phyloP scores from a whole-genome alignment of 1,140 invertebrate species.

The Drosophila guanche region DNA sequence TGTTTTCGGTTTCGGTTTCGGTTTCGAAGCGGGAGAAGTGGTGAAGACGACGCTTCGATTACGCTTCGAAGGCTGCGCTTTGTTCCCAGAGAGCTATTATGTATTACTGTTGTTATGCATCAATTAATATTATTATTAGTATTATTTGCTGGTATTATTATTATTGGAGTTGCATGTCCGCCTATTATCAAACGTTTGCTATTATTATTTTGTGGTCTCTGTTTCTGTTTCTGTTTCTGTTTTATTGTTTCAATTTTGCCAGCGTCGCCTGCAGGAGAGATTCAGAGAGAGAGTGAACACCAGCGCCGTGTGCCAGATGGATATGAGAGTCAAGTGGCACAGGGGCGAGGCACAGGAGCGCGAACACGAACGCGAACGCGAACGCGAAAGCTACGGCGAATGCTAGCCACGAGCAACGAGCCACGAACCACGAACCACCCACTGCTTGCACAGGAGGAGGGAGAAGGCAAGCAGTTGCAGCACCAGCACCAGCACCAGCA shows the following conservation, averaged over 20 bases:
- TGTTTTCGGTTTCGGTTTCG: not conserved
- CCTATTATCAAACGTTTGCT: slow-evolving; percentile 28
- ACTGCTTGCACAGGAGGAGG: too few relatives aligned
- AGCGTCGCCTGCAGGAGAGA: slow-evolving; percentile 42
- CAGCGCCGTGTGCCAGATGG: not conserved
- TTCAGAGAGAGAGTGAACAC: slow-evolving; percentile 2
- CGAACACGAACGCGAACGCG: too few relatives aligned
- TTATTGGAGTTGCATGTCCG: slow-evolving; percentile 18
- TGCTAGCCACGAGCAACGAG: too few relatives aligned
- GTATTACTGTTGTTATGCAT: slow-evolving; percentile 16
- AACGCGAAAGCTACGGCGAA: too few relatives aligned
- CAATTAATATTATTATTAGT: slow-evolving; percentile 15
- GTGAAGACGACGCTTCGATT: slow-evolving; percentile 51
- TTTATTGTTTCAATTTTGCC: slow-evolving; percentile 52
- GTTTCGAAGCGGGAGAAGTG: not conserved
- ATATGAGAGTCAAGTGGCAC: slow-evolving; percentile 1
- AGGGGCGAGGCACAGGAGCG: too few relatives aligned
- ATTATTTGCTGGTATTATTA: not conserved
- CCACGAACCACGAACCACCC: too few relatives aligned
- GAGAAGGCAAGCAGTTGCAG: too few relatives aligned
- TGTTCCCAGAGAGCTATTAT: slow-evolving; percentile 48
- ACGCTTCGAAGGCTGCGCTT: slow-evolving; percentile 37
- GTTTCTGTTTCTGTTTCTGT: slow-evolving; percentile 24
- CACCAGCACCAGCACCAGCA: too few relatives aligned
- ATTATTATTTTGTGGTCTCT: slow-evolving; percentile 30